Evolutionary conservation across 2,888 invertebrate species (phyloP).

Genomic region (Ommatoiulus sabulosus): DNA sequence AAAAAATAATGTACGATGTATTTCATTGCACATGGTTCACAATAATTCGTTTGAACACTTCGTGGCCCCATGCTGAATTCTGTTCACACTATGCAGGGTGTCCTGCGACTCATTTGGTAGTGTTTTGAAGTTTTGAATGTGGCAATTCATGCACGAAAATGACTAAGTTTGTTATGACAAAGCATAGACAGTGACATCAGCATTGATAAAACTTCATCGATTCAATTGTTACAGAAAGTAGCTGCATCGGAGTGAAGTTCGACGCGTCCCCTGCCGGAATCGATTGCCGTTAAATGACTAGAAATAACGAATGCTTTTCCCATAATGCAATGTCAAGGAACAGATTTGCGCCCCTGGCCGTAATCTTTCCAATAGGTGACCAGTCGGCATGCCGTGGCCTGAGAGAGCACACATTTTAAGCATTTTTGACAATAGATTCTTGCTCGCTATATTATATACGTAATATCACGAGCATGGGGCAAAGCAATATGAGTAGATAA

Average conservation of each 20-base stretch:
- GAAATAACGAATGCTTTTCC: background rate
- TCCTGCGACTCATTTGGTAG: too few species aligned
- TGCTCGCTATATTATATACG: conserved; percentile 1
- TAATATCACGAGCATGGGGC: background rate
- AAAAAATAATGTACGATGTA: too few species aligned
- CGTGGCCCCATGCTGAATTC: too few species aligned
- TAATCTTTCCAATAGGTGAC: conserved; percentile 21
- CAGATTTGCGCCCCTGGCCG: background rate
- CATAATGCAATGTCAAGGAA: background rate
- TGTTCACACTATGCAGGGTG: too few species aligned
- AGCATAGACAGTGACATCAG: too few species aligned
- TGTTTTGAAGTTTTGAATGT: too few species aligned
- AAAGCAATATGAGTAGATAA: conserved; percentile 37
- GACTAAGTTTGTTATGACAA: too few species aligned
- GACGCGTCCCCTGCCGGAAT: background rate
- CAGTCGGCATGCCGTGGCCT: background rate
- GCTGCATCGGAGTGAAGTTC: background rate
- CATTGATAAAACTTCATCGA: too few species aligned
- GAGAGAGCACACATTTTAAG: conserved; percentile 18
- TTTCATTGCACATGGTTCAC: too few species aligned
- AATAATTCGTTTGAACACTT: too few species aligned
- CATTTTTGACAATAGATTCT: conserved; percentile 42
- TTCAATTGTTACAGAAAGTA: too few species aligned
- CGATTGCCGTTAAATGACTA: background rate
- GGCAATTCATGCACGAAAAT: too few species aligned